Evolutionary conservation across 1,140 invertebrate genomes (phyloP).

Genomic region (Acromyrmex charruanus): DNA sequence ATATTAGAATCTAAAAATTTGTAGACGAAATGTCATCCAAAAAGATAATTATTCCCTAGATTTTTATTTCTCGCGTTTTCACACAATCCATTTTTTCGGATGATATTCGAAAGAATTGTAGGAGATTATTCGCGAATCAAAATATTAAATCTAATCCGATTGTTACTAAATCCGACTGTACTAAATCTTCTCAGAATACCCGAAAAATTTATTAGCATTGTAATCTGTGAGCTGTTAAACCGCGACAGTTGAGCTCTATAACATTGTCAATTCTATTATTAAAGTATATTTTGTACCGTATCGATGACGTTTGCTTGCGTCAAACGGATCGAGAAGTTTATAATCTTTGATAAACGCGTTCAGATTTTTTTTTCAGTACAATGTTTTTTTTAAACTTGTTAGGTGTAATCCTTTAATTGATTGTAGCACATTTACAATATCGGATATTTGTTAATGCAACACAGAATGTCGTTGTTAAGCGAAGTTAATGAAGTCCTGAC

Average conservation of each 20-base stretch:
- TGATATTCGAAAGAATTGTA: neutral
- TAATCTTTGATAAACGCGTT: neutral
- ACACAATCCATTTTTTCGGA: neutral
- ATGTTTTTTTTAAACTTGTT: neutral
- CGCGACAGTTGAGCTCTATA: neutral
- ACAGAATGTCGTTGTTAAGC: neutral
- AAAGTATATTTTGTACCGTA: neutral
- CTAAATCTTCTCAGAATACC: neutral
- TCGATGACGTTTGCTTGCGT: conserved; percentile 1
- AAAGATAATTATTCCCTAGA: neutral
- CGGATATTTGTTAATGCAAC: neutral
- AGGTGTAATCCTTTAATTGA: neutral
- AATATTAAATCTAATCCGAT: neutral
- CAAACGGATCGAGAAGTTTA: neutral
- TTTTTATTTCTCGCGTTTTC: neutral
- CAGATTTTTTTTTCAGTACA: neutral
- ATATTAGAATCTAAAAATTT: neutral
- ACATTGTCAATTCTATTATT: neutral
- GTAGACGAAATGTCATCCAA: no score
- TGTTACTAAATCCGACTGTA: neutral
- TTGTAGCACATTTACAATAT: neutral
- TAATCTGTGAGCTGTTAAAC: neutral
- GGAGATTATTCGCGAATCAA: neutral
- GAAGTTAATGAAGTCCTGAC: neutral
- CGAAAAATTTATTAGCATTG: conserved; percentile 8